phyloP scores from a whole-genome alignment of 2,888 invertebrate genomes.

The Synanthedon vespiformis region DNA sequence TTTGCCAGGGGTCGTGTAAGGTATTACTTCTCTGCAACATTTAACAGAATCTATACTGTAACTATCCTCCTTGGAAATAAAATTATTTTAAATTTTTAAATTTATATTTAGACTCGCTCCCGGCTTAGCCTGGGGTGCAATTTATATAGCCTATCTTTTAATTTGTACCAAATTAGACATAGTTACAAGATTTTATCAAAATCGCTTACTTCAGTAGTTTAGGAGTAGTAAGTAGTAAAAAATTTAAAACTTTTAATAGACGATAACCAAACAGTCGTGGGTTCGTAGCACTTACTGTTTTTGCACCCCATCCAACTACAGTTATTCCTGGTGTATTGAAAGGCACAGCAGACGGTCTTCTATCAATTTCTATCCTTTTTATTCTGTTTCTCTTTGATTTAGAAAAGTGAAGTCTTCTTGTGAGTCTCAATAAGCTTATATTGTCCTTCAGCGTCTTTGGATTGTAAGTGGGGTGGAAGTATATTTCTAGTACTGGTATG shows the following conservation, averaged over 20 bases:
- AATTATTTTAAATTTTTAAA: too few species aligned
- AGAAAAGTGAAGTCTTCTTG: slow-evolving; percentile 20
- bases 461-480: slow-evolving; percentile 44
- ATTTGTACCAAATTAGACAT: too few species aligned
- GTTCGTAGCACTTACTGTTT: slow-evolving; percentile 33
- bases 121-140: too few species aligned
- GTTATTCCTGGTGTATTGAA: slow-evolving; percentile 29
- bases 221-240: too few species aligned
- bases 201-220: too few species aligned
- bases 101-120: too few species aligned
- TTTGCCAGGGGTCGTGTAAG: slow-evolving; percentile 21
- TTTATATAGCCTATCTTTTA: too few species aligned
- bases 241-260: too few species aligned
- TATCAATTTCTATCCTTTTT: slow-evolving; percentile 42
- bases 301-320: slow-evolving; percentile 51
- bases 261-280: too few species aligned
- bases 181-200: too few species aligned
- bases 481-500: slow-evolving; percentile 36
- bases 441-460: slow-evolving; percentile 40
- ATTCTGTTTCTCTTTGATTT: slow-evolving; percentile 17
- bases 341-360: slow-evolving; percentile 16
- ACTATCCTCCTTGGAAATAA: neutral
- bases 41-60: neutral
- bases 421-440: slow-evolving; percentile 35
- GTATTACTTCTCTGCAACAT: slow-evolving; percentile 25